These are phyloP conservation scores for Meloidogyne chitwoodi DNA, from an alignment of 1,140 invertebrate genomes.

Conservation along the genomic window DNA sequence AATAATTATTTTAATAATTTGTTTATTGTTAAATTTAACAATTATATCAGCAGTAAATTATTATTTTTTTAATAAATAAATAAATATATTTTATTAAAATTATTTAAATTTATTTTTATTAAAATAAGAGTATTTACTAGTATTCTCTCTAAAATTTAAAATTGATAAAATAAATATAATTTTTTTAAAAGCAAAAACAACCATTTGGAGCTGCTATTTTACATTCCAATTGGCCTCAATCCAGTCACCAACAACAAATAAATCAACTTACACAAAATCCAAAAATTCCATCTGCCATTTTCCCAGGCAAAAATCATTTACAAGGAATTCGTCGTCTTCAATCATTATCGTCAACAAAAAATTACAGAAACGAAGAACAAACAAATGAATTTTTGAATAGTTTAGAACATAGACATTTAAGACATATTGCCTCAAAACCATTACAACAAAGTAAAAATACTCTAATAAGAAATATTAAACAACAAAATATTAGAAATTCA, in stretches of 20 bases:
- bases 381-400: neutral
- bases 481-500: neutral
- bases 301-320: conserved; percentile 20
- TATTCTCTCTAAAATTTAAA: no score
- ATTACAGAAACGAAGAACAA: neutral
- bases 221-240: neutral
- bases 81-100: neutral
- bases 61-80: neutral
- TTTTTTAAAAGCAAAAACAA: neutral
- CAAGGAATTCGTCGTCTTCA: conserved; percentile 33
- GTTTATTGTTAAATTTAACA: neutral
- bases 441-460: neutral
- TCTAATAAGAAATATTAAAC: neutral
- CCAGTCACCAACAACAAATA: neutral
- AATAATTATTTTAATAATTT: neutral
- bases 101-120: no score
- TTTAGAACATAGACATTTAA: conserved; percentile 21
- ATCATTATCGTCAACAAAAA: neutral
- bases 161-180: no score
- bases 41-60: neutral
- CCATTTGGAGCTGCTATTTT: neutral
- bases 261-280: neutral
- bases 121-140: no score
- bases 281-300: neutral
- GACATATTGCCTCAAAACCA: conserved; percentile 10